Evolutionary conservation across 1,140 invertebrate genomes (phyloP), one percentile per base, ranked within the genome.

Genomic region (Platorchestia sp.): DNA sequence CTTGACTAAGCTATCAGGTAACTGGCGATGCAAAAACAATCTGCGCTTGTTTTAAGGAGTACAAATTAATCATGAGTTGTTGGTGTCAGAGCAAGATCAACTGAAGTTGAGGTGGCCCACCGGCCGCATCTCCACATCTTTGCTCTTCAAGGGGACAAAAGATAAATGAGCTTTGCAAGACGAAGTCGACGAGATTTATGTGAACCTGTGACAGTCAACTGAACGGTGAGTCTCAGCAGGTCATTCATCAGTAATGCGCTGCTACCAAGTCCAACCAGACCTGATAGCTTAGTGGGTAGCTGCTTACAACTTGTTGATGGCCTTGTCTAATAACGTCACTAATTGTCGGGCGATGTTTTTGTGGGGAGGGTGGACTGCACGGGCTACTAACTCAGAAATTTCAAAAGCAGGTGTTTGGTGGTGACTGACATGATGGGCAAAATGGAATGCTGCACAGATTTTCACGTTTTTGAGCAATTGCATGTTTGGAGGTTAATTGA

Each of bases 81-180:
- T 93, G 91, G 44, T 93, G 91, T 93, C 91, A 93, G 91, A 40
- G 45, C 43, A 93, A 93, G 91, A 93, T 93, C 91, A 93, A 93
- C 91, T 93, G 14, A 47, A 93, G 44, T 93, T 93, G 41, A 75
- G 59, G 59, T 93, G 91, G 44, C 41, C 91, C 91, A 93, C 91
- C 91, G 40, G 91, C 44, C 91, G 44, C 91, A 93, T 93, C 91
- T 93, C 91, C 44, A 93, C 91, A 93, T 93, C 91, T 93, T 40
- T 44, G 44, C 91, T 93, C 91, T 93, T 93, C 91, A 93, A 1
- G 19, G 45, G 91, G 91, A 47, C 91, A 45, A 45, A 45, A 93
- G 91, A 93, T 93, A 44, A 93, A 93, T 93, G 91, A 93, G 91
- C 91, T 45, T 93, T 93, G 91, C 91, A 93, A 93, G 91, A 0